A percentile compares a stretch with the other conserved stretches of the same genome.
Evolutionary conservation across 2,888 invertebrate genomes (phyloP).

Genomic region (Epistrophella euchroma): DNA sequence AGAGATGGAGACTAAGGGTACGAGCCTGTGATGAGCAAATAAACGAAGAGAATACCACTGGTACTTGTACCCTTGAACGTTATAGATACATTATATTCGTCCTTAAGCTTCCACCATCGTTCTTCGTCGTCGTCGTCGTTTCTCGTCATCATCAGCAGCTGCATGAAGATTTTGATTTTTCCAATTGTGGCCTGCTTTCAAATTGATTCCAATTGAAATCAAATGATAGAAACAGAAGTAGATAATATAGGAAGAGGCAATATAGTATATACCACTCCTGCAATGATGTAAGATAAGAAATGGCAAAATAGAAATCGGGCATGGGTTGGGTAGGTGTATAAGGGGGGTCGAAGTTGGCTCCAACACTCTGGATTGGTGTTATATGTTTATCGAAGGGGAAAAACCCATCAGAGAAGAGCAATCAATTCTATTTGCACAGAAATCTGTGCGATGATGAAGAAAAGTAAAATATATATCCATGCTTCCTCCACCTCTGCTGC

Average conservation of each 20-base stretch:
- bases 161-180: slow-evolving; percentile 71
- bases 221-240: slow-evolving; percentile 69
- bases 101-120: slow-evolving; percentile 15
- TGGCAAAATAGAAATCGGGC: neutral
- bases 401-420: slow-evolving; percentile 75
- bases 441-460: slow-evolving; percentile 73
- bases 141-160: slow-evolving; percentile 37
- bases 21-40: slow-evolving; percentile 51
- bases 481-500: neutral
- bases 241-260: slow-evolving; percentile 29
- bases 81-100: neutral
- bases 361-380: slow-evolving; percentile 62
- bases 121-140: neutral
- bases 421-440: slow-evolving; percentile 74
- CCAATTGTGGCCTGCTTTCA: slow-evolving; percentile 70
- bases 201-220: slow-evolving; percentile 73
- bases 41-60: slow-evolving; percentile 46
- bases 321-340: neutral
- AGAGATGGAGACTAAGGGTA: neutral
- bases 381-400: slow-evolving; percentile 72
- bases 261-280: neutral
- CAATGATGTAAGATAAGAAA: slow-evolving; percentile 47
- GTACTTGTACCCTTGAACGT: neutral
- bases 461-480: slow-evolving; percentile 60
- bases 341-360: slow-evolving; percentile 8